Evolutionary conservation across 2,797 vertebrate genomes (phyloP), one percentile per base, ranked within the genome.

Genomic region (Mycteria americana): DNA sequence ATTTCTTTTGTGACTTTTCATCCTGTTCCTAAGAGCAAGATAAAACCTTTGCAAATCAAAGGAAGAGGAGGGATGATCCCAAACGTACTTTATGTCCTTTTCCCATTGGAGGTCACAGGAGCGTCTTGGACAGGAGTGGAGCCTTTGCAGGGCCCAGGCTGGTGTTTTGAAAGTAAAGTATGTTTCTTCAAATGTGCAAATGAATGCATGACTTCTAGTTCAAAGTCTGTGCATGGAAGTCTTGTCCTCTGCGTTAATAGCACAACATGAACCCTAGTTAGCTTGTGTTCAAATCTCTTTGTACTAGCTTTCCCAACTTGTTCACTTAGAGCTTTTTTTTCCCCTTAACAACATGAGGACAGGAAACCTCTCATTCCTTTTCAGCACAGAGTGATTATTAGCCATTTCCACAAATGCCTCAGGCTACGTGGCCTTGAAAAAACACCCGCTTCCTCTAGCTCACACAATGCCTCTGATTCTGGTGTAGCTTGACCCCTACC

Each of bases 331-430:
- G 51, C 23, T 33, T 77, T 88, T 65, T 67, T 88, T 53, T 8
- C 1, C 18, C 11, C 50, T 94, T 89, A 96, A 93, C 88, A 96
- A 97, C 89, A 88, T 86, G 31, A 89, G 76, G 76, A 96, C 64
- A 95, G 97, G 96, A 97, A 97, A 84, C 86, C 46, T 91, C 97
- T 85, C 72, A 92, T 95, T 96, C 86, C 80, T 97, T 97, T 95
- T 92, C 82, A 92, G 75, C 92, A 77, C 64, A 84, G 63, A 88
- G 85, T 91, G 87, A 89, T 95, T 97, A 95, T 95, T 97, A 96
- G 91, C 94, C 70, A 78, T 96, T 97, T 97, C 96, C 97, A 97
- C 77, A 94, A 97, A 88, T 37, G 92, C 88, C 77, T 94, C 75
- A 85, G 85, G 95, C 83, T 91, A 94, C 6, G 16, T 77, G 92